A percentile compares a stretch with the other conserved stretches of the same genome.
These are phyloP conservation scores for Microdon myrmicae DNA, from an alignment of 2,888 invertebrate genomes.

Conservation along the genomic window DNA sequence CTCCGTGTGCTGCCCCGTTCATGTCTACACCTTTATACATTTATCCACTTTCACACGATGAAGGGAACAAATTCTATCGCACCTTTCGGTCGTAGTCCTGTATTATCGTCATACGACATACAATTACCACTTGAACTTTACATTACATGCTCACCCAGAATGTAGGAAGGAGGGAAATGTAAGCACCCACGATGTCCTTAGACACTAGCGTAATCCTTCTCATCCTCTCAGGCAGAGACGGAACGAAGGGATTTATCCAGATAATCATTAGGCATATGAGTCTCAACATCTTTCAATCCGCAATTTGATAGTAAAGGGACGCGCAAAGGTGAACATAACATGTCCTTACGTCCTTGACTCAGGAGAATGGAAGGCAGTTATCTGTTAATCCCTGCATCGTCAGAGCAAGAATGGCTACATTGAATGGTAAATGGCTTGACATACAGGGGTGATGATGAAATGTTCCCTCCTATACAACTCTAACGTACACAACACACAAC, in stretches of 20 bases:
- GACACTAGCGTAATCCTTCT: slow-evolving; percentile 24
- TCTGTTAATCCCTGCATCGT: slow-evolving; percentile 42
- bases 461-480: neutral
- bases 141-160: slow-evolving; percentile 16
- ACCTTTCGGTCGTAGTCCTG: slow-evolving; percentile 38
- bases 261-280: slow-evolving; percentile 50
- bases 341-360: too few species aligned
- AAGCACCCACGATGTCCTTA: slow-evolving; percentile 11
- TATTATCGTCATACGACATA: slow-evolving; percentile 34
- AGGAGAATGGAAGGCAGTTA: slow-evolving; percentile 35
- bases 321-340: slow-evolving; percentile 7
- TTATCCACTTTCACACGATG: too few species aligned
- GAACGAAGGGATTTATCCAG: slow-evolving; percentile 40
- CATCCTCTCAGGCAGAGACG: slow-evolving; percentile 17
- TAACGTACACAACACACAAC: slow-evolving; percentile 1
- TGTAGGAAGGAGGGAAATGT: neutral
- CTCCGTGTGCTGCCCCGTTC: slow-evolving; percentile 7
- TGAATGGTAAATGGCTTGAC: slow-evolving; percentile 42
- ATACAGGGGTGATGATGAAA: slow-evolving; percentile 33
- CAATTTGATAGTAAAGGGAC: slow-evolving; percentile 1
- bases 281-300: slow-evolving; percentile 48
- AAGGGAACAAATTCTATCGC: too few species aligned
- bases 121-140: slow-evolving; percentile 47
- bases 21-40: slow-evolving; percentile 5
- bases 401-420: slow-evolving; percentile 37